A percentile compares a stretch with the other conserved stretches of the same genome.
phyloP scores from a whole-genome alignment of 2,797 vertebrate genomes.

The Oophaga sylvatica region DNA sequence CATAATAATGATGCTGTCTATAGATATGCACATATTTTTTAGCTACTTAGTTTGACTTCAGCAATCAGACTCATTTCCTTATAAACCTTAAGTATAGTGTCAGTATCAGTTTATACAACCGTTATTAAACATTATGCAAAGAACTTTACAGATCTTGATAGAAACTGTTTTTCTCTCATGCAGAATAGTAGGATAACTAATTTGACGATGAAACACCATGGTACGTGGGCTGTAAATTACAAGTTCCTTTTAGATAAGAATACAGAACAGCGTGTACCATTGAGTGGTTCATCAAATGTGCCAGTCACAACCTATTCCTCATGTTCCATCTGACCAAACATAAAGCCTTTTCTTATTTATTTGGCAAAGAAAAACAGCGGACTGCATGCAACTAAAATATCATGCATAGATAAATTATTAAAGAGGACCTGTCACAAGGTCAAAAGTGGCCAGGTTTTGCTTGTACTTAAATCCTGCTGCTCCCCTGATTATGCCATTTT shows the following conservation, averaged over 20 bases:
- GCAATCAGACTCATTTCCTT: background rate
- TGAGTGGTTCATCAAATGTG: constrained; percentile 52
- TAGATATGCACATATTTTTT: background rate
- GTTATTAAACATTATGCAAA: background rate
- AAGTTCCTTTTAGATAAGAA: constrained; percentile 39
- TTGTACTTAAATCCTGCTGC: too few species aligned
- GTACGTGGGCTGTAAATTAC: constrained; percentile 55
- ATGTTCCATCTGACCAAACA: constrained; percentile 50
- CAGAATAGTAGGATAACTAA: constrained; percentile 25
- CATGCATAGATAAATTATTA: background rate
- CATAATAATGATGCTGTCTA: background rate
- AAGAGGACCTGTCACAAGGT: too few species aligned
- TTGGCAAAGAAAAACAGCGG: background rate
- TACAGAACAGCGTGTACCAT: constrained; percentile 51
- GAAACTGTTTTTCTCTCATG: background rate
- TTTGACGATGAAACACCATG: constrained; percentile 2
- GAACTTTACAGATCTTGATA: background rate
- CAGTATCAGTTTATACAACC: background rate
- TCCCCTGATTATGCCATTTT: too few species aligned
- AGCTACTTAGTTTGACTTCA: background rate
- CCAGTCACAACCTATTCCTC: constrained; percentile 58
- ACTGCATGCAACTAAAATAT: background rate
- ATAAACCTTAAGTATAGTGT: background rate
- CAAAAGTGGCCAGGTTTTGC: too few species aligned
- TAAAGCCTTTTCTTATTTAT: constrained; percentile 1